Evolutionary conservation across 2,113 vertebrate genomes (phyloP).

Genomic region (Leptocoma aspasia): DNA sequence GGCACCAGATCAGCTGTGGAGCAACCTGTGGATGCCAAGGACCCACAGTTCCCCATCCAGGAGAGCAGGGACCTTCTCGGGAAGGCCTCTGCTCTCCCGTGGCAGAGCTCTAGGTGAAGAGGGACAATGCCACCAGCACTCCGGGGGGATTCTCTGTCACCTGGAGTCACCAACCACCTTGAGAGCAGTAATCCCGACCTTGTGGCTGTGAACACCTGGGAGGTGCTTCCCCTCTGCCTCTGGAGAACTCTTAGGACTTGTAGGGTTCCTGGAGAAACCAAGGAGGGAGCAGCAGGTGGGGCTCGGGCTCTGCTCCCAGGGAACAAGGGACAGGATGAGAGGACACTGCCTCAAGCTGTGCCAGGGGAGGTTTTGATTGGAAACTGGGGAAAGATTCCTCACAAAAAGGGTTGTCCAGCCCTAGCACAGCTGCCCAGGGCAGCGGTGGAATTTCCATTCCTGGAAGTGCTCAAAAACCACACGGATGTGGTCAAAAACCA

Average conservation of each 20-base stretch:
- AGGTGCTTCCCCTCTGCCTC: background rate
- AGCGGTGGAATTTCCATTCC: background rate
- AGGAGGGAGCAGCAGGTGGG: background rate
- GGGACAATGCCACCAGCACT: background rate
- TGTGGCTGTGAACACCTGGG: background rate
- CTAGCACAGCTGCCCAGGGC: background rate
- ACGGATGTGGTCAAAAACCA: fast-evolving
- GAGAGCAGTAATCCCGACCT: background rate
- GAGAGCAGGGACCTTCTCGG: background rate
- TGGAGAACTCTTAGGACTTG: background rate
- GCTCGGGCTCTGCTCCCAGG: fast-evolving
- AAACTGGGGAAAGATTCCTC: background rate
- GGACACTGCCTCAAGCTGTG: fast-evolving
- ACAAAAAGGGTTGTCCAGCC: background rate
- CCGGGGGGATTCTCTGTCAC: background rate
- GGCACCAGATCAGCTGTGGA: background rate
- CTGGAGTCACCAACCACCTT: too few species aligned
- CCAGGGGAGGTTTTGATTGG: background rate
- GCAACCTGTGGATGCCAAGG: fast-evolving
- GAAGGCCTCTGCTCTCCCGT: too few species aligned
- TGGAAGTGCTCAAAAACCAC: background rate
- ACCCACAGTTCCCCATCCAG: fast-evolving
- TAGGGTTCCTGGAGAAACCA: background rate
- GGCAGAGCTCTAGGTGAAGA: background rate
- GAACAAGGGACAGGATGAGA: background rate